These are phyloP conservation scores for Champsocephalus esox DNA, from an alignment of 2,797 vertebrate genomes.

Conservation along the genomic window DNA sequence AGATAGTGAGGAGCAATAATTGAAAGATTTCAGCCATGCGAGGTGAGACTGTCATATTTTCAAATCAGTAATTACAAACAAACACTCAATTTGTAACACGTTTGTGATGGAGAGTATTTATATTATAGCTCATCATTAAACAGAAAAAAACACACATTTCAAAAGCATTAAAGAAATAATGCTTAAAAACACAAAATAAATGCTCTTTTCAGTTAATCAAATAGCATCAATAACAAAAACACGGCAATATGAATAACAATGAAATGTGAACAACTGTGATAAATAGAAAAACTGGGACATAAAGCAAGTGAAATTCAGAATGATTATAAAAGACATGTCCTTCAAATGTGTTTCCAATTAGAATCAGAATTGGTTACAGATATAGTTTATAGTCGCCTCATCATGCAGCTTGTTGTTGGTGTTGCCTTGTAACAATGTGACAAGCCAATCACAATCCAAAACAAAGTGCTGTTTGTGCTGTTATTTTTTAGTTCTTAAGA, in stretches of 20 bases:
- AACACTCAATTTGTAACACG: conserved; percentile 25
- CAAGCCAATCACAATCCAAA: neutral
- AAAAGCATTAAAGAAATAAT: conserved; percentile 39
- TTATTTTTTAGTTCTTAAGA: neutral
- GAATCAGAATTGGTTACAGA: neutral
- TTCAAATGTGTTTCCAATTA: conserved; percentile 4
- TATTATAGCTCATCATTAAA: conserved; percentile 45
- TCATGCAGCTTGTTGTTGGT: neutral
- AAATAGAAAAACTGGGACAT: conserved; percentile 7
- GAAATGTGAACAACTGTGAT: neutral
- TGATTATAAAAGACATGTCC: neutral
- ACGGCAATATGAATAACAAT: conserved; percentile 23
- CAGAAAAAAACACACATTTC: conserved; percentile 17
- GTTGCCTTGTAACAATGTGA: neutral
- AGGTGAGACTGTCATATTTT: conserved; percentile 56
- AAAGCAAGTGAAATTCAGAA: neutral
- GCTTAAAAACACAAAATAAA: conserved; percentile 2
- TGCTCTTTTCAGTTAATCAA: conserved; percentile 26
- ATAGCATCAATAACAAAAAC: conserved; percentile 35
- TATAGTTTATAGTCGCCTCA: neutral
- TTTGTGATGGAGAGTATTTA: conserved; percentile 12
- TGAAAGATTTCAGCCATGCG: conserved; percentile 59
- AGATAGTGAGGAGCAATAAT: conserved; percentile 56
- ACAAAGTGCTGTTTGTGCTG: neutral
- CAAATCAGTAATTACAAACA: conserved; percentile 55